Percentiles rank a stretch among this genome's conserved stretches.
Conservation (phyloP, 2,888 invertebrate species). For the Listrodromus nycthemerus region DNA sequence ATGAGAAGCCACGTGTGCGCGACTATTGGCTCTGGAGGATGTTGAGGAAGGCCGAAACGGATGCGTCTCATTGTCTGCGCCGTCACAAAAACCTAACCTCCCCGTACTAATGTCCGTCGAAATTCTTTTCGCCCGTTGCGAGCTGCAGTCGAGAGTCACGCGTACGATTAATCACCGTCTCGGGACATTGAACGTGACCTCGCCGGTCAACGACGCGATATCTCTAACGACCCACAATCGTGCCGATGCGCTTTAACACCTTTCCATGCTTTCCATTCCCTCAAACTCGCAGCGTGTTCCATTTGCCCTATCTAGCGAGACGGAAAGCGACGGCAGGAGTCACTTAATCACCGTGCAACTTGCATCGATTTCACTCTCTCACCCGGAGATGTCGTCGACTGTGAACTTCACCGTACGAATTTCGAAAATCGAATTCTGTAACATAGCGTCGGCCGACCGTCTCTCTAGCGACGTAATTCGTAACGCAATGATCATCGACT, state of each 20-base stretch:
- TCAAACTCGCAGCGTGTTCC: background rate
- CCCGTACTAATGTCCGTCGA: background rate
- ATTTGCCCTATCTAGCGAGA: conserved; percentile 10
- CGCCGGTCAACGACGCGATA: conserved; percentile 21
- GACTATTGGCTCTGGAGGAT: background rate
- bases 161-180: background rate
- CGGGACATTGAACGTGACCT: conserved; percentile 42
- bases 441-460: background rate
- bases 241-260: background rate
- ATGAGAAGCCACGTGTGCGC: background rate
- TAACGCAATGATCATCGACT: background rate
- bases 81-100: conserved; percentile 1
- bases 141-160: background rate
- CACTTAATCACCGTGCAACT: background rate
- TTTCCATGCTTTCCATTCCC: background rate
- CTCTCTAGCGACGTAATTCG: background rate
- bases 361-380: background rate
- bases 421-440: background rate
- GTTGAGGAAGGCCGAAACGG: background rate
- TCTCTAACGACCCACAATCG: background rate
- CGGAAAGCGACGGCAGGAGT: background rate
- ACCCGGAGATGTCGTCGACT: background rate
- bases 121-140: background rate
- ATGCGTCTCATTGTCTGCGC: background rate
- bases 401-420: background rate